These are phyloP conservation scores for Okamejei kenojei DNA, from an alignment of 2,797 vertebrate species.

Conservation along the genomic window DNA sequence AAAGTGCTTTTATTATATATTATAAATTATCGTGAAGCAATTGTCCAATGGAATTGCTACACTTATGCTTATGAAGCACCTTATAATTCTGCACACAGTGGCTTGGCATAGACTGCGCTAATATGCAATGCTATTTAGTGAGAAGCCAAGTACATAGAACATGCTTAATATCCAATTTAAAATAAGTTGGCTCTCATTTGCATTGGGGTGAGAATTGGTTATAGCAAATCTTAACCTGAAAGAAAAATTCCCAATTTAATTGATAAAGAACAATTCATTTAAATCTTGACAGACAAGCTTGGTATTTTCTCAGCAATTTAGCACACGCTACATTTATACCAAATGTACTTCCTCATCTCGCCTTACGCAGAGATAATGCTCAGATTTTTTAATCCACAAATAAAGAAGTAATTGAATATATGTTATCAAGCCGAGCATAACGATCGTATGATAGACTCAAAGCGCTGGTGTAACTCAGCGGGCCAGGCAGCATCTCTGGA, in stretches of 20 bases:
- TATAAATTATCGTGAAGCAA: conserved; percentile 35
- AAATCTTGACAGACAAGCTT: conserved; percentile 29
- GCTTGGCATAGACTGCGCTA: conserved; percentile 30
- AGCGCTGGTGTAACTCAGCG: too few relatives aligned
- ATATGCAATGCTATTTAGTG: conserved; percentile 26
- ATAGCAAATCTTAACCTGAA: conserved; percentile 33
- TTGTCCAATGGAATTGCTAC: conserved; percentile 33
- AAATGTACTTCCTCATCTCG: conserved; percentile 7
- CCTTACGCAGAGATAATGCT: neutral
- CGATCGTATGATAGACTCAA: neutral
- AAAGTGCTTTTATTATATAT: conserved; percentile 34
- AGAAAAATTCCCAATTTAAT: conserved; percentile 32
- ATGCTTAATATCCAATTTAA: conserved; percentile 33
- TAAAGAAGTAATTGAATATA: conserved; percentile 14
- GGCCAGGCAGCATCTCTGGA: too few relatives aligned
- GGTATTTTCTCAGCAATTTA: conserved; percentile 25
- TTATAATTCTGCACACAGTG: conserved; percentile 34
- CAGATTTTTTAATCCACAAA: neutral
- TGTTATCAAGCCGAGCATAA: neutral
- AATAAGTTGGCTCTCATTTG: conserved; percentile 33
- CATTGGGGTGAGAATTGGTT: conserved; percentile 27
- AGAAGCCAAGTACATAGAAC: conserved; percentile 37
- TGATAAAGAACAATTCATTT: conserved; percentile 35
- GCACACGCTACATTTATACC: conserved; percentile 9
- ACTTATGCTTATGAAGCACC: conserved; percentile 28